phyloP scores from a whole-genome alignment of 2,888 invertebrate genomes.

The Clostera curtula region DNA sequence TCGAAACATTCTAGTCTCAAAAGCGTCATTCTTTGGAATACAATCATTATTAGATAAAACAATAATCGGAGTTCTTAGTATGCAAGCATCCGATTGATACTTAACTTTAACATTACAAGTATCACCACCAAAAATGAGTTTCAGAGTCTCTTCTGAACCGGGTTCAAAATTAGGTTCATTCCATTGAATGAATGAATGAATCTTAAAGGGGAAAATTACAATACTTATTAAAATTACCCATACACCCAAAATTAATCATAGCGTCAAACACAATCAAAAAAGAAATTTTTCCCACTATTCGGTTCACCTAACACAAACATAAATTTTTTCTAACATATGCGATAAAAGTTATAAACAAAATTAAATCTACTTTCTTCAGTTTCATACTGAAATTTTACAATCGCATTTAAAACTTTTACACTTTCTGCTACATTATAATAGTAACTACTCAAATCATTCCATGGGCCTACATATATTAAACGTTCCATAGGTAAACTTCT shows the following conservation, averaged over 20 bases:
- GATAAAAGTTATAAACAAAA: slow-evolving; percentile 1
- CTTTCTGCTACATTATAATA: slow-evolving; percentile 1
- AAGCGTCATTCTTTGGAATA: neutral
- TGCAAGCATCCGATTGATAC: slow-evolving; percentile 10
- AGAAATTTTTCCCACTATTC: slow-evolving; percentile 5
- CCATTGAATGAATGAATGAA: slow-evolving; percentile 13
- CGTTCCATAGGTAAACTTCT: slow-evolving; percentile 3
- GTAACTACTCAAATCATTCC: slow-evolving; percentile 4
- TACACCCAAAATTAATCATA: slow-evolving; percentile 8
- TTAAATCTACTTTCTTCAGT: neutral
- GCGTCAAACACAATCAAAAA: slow-evolving; percentile 7
- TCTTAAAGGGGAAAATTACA: slow-evolving; percentile 15
- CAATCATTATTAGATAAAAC: neutral
- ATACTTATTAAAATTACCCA: slow-evolving; percentile 10
- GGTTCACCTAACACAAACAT: slow-evolving; percentile 5
- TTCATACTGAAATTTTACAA: neutral
- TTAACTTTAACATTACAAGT: slow-evolving; percentile 8
- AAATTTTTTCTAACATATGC: slow-evolving; percentile 3
- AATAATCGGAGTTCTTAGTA: slow-evolving; percentile 1
- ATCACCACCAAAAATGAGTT: slow-evolving; percentile 13
- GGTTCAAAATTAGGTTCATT: slow-evolving; percentile 19
- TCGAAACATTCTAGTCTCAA: neutral
- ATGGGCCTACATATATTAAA: slow-evolving; percentile 5
- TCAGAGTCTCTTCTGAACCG: slow-evolving; percentile 12
- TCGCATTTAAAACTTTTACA: neutral